These are phyloP conservation scores for Erythrocercus mccallii DNA, from an alignment of 2,113 vertebrate genomes.

Conservation along the genomic window DNA sequence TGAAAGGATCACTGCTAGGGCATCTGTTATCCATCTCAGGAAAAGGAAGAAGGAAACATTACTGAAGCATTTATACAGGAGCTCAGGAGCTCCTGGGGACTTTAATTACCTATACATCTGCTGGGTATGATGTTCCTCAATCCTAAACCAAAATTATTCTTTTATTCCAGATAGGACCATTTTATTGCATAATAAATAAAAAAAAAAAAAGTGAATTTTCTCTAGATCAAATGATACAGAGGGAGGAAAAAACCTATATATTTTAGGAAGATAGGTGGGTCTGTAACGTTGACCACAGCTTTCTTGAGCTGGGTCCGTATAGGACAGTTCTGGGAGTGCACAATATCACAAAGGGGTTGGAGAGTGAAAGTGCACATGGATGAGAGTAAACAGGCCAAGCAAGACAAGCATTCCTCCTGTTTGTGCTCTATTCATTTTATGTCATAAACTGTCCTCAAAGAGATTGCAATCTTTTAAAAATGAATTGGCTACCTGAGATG, in stretches of 20 bases:
- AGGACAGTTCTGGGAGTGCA: neutral
- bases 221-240: neutral
- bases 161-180: neutral
- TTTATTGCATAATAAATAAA: neutral
- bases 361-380: neutral
- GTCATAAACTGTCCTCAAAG: neutral
- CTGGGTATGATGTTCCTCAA: neutral
- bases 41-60: neutral
- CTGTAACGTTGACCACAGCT: neutral
- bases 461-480: neutral
- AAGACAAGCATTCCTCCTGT: neutral
- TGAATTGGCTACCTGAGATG: neutral
- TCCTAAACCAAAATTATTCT: neutral
- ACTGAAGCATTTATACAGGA: neutral
- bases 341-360: neutral
- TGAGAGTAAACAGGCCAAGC: neutral
- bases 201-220: neutral
- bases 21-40: constrained; percentile 1
- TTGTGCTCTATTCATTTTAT: neutral
- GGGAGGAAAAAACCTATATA: neutral
- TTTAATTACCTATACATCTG: neutral
- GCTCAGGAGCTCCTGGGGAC: neutral
- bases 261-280: neutral
- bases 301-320: neutral
- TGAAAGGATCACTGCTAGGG: neutral